A percentile compares a stretch with the other conserved stretches of the same genome.
These are phyloP conservation scores for Ophthalmotilapia sp. DNA, from an alignment of 2,113 vertebrate genomes.

Conservation along the genomic window DNA sequence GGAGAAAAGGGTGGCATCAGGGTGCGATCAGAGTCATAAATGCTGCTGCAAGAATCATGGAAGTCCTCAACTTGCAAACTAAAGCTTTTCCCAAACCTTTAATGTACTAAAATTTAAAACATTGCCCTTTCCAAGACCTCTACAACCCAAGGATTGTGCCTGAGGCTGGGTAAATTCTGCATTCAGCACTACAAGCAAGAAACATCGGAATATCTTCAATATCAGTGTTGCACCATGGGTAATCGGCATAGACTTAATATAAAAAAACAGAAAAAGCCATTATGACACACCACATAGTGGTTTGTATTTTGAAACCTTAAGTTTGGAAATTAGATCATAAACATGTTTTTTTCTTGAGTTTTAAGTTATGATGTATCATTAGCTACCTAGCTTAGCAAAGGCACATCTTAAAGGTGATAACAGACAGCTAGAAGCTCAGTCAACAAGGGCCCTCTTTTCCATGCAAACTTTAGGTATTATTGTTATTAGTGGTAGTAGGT, in stretches of 20 bases:
- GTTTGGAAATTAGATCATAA: background rate
- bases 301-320: background rate
- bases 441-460: background rate
- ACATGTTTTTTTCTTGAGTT: background rate
- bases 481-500: background rate
- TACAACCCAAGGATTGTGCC: background rate
- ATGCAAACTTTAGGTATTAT: background rate
- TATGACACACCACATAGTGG: background rate
- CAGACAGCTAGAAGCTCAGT: background rate
- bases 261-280: background rate
- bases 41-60: background rate
- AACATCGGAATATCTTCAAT: background rate
- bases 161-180: background rate
- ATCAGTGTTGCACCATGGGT: background rate
- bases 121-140: background rate
- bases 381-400: background rate
- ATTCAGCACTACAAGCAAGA: background rate
- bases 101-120: background rate
- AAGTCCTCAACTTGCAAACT: background rate
- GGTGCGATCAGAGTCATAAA: background rate
- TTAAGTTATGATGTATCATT: background rate
- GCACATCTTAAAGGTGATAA: background rate
- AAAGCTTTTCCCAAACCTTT: background rate
- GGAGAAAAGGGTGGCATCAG: background rate
- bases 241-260: background rate